Percentiles rank a stretch among this genome's conserved stretches.
Evolutionary conservation across 2,113 vertebrate genomes (phyloP).

Genomic region (Phrynocephalus versicolor): DNA sequence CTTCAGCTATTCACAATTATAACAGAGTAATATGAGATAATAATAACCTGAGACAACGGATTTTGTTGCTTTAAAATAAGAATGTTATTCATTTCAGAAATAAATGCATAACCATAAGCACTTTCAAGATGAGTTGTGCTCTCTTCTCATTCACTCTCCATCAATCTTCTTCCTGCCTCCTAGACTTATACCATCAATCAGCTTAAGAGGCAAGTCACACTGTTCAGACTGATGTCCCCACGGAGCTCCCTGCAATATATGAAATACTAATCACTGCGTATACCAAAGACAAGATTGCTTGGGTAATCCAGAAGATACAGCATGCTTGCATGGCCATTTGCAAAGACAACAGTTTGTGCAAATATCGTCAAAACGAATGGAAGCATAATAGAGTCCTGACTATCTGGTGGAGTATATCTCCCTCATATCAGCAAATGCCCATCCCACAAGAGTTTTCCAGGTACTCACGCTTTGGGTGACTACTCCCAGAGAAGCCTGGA

Average conservation of each 20-base stretch:
- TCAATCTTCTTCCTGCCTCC: not conserved
- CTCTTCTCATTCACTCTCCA: not conserved
- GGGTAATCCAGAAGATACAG: not conserved
- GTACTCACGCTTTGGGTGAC: too few species aligned
- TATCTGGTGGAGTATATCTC: too few species aligned
- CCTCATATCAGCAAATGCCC: too few species aligned
- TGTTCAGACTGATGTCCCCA: not conserved
- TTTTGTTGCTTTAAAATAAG: not conserved
- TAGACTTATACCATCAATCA: not conserved
- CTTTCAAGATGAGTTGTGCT: too few species aligned
- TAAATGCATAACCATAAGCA: not conserved
- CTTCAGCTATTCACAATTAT: not conserved
- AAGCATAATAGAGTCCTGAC: too few species aligned
- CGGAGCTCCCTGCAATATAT: not conserved
- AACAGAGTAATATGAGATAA: not conserved
- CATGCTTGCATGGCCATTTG: too few species aligned
- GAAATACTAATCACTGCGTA: not conserved
- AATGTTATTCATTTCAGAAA: not conserved
- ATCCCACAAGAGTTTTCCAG: too few species aligned
- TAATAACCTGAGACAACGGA: not conserved
- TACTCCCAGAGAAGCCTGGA: too few species aligned
- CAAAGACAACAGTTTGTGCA: too few species aligned
- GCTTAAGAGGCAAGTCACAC: not conserved
- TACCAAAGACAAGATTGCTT: not conserved
- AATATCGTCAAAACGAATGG: too few species aligned